Conservation (phyloP, 1,140 invertebrate genomes). For the Vanessa tameamea region DNA sequence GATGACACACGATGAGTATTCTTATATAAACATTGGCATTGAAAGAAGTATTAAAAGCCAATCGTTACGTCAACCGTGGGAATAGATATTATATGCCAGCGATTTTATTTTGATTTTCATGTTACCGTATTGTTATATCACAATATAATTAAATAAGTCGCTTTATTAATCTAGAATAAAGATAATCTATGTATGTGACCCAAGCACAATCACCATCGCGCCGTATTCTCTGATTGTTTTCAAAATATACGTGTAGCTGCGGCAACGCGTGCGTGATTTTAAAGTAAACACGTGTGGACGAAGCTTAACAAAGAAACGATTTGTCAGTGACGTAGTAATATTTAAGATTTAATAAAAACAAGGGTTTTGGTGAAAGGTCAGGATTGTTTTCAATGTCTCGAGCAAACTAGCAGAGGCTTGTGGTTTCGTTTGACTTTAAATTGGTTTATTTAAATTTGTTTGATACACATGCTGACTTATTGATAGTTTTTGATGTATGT, state of each 20-base stretch:
- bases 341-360: no score
- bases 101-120: no score
- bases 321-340: constrained; percentile 44
- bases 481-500: no score
- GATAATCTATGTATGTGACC: constrained; percentile 25
- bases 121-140: not conserved
- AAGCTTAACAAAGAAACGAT: constrained; percentile 51
- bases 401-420: no score
- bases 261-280: constrained; percentile 67
- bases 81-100: no score
- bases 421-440: no score
- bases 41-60: no score
- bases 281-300: constrained; percentile 57
- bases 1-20: no score
- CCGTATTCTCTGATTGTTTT: constrained; percentile 57
- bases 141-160: not conserved
- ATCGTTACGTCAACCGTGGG: no score
- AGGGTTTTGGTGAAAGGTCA: not conserved
- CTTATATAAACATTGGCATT: no score
- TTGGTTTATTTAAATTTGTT: no score
- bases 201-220: constrained; percentile 25
- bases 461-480: no score
- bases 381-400: not conserved
- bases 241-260: constrained; percentile 52
- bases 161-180: not conserved